phyloP scores from a whole-genome alignment of 1,140 invertebrate species.

The Sycophila sp. region DNA sequence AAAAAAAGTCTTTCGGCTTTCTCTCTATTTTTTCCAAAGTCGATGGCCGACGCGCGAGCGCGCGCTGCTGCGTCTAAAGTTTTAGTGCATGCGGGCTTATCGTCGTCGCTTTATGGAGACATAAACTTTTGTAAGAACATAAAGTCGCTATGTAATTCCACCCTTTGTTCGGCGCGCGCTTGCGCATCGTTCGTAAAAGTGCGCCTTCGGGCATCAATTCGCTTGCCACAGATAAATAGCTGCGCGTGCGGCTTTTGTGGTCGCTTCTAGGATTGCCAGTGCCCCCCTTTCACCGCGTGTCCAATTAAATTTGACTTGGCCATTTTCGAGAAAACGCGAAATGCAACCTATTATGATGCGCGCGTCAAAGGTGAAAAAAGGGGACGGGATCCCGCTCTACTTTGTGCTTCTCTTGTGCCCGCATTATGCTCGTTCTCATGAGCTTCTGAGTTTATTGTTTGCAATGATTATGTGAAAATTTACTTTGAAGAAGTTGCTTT shows the following conservation, averaged over 20 bases:
- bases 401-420: neutral
- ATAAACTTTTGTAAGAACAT: slow-evolving; percentile 35
- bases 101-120: slow-evolving; percentile 35
- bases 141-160: slow-evolving; percentile 36
- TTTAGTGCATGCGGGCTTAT: slow-evolving; percentile 37
- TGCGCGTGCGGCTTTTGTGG: slow-evolving; percentile 18
- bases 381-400: neutral
- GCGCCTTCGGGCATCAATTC: slow-evolving; percentile 34
- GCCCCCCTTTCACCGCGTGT: slow-evolving; percentile 24
- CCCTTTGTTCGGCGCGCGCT: slow-evolving; percentile 23
- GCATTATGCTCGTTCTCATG: neutral
- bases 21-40: slow-evolving; percentile 15
- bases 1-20: slow-evolving; percentile 10
- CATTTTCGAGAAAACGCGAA: slow-evolving; percentile 5
- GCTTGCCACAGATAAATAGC: slow-evolving; percentile 33
- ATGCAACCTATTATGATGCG: slow-evolving; percentile 2
- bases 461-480: no score
- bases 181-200: slow-evolving; percentile 33
- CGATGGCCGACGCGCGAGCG: neutral
- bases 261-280: slow-evolving; percentile 3
- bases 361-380: neutral
- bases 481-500: no score
- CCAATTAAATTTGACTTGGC: slow-evolving; percentile 27
- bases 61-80: slow-evolving; percentile 19
- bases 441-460: no score